Conservation (phyloP, 2,113 vertebrate genomes). For the Pyxicephalus adspersus region DNA sequence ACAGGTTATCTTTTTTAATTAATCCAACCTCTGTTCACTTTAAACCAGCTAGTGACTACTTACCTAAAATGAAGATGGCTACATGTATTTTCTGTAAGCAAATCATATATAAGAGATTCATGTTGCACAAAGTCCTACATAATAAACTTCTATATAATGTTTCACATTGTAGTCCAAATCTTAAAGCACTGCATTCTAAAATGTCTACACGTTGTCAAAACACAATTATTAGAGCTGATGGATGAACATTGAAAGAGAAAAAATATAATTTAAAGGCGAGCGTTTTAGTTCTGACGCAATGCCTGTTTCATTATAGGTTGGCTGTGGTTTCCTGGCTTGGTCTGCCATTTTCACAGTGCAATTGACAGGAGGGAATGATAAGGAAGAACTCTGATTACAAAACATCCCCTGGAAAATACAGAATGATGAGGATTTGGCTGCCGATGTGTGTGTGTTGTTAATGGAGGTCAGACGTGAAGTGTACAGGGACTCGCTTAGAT, state of each 20-base stretch:
- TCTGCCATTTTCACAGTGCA: constrained; percentile 17
- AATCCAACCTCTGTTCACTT: no score
- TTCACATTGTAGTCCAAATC: no score
- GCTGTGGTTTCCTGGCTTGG: not conserved
- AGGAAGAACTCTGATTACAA: constrained; percentile 35
- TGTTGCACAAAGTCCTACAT: no score
- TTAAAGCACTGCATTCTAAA: not conserved
- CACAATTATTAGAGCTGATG: not conserved
- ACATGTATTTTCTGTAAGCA: no score
- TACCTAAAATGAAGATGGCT: no score
- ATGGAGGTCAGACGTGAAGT: constrained; percentile 39
- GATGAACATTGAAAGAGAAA: not conserved
- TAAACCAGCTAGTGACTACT: no score
- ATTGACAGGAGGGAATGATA: constrained; percentile 47
- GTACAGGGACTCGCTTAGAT: constrained; percentile 19
- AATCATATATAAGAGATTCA: no score
- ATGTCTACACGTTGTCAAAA: not conserved
- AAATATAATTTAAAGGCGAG: not conserved
- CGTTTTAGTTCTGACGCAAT: constrained; percentile 33
- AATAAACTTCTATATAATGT: no score
- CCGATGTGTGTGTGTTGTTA: constrained; percentile 1
- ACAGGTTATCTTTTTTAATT: no score
- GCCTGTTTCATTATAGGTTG: constrained; percentile 18
- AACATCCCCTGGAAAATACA: constrained; percentile 37
- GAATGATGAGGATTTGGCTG: constrained; percentile 33